Evolutionary conservation across 30 jellyfish, hydroid and myxozoan species (phyloP), one percentile per base, ranked within the genome.

Genomic region (Aurelia sp.): DNA sequence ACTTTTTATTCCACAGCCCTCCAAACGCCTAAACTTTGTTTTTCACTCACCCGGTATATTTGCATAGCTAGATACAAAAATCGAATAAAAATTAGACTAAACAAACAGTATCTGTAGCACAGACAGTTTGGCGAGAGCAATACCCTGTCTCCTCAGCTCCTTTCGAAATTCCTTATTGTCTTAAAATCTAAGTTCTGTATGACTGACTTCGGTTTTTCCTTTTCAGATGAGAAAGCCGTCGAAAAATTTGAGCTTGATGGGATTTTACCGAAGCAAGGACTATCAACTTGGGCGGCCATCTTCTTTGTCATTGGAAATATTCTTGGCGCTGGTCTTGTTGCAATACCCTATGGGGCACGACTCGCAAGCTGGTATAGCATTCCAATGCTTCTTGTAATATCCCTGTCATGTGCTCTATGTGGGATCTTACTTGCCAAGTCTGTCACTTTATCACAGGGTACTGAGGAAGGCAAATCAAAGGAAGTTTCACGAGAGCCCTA

Each of bases 321-420:
- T 21, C 91, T 93, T 55, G 98, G 98, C 13, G 98, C 98, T 17
- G 98, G 98, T 1, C 67, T 93, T 12, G 97, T 93, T 12, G 97
- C 98, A 24, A 30, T 93, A 22, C 98, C 98, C 0, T 93, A 88
- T 33, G 95, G 97, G 13, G 85, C 93, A 68, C 88, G 86, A 78
- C 68, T 93, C 62, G 97, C 96, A 3, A 86, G 97, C 79, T 93
- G 96, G 91, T 70, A 33, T 21, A 97, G 98, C 66, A 74, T 93
- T 12, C 98, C 98, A 15, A 62, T 93, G 91, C 74, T 93, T 31
- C 53, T 82, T 60, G 27, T 93, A 19, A 74, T 91, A 50, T 84
- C 98, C 53, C 65, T 77, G 0, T 61, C 78, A n/a, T 74, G 82
- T 84, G 85, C 94, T 75, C 82, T 74, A 53, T 85, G 98, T 71